Evolutionary conservation across 2,888 invertebrate genomes (phyloP).

Genomic region (Choristoneura rosaceana): DNA sequence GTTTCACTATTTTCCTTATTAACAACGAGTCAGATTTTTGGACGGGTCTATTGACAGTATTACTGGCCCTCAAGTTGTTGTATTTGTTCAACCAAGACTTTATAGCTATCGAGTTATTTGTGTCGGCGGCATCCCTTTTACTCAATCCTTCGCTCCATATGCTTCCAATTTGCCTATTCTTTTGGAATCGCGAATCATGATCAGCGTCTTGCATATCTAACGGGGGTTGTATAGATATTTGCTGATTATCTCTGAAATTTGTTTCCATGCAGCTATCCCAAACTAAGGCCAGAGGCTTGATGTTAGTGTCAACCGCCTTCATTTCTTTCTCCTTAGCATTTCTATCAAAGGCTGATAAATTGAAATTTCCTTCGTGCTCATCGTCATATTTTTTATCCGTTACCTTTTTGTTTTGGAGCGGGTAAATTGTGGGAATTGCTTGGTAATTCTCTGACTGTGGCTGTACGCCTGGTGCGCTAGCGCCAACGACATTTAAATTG

Average conservation of each 20-base stretch:
- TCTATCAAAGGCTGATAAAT: conserved; percentile 56
- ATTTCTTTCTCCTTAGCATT: conserved; percentile 47
- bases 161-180: conserved; percentile 51
- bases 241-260: conserved; percentile 56
- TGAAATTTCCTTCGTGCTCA: conserved; percentile 55
- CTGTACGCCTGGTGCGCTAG: conserved; percentile 52
- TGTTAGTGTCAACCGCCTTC: conserved; percentile 43
- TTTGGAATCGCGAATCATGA: conserved; percentile 55
- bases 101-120: conserved; percentile 59
- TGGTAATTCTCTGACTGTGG: conserved; percentile 70
- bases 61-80: conserved; percentile 63
- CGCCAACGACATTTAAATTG: conserved; percentile 72
- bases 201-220: conserved; percentile 59
- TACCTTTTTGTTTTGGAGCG: conserved; percentile 57
- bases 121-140: conserved; percentile 65
- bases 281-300: conserved; percentile 62
- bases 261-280: conserved; percentile 76
- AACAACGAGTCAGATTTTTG: conserved; percentile 59
- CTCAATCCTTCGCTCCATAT: conserved; percentile 54
- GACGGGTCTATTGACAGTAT: conserved; percentile 60
- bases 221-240: conserved; percentile 51
- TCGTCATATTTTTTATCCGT: conserved; percentile 60
- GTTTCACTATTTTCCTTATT: conserved; percentile 55
- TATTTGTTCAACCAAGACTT: conserved; percentile 71
- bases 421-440: conserved; percentile 72